A percentile compares a stretch with the other conserved stretches of the same genome.
These are phyloP conservation scores for Acanthoscelides obtectus DNA, from an alignment of 2,888 invertebrate genomes.

Conservation along the genomic window DNA sequence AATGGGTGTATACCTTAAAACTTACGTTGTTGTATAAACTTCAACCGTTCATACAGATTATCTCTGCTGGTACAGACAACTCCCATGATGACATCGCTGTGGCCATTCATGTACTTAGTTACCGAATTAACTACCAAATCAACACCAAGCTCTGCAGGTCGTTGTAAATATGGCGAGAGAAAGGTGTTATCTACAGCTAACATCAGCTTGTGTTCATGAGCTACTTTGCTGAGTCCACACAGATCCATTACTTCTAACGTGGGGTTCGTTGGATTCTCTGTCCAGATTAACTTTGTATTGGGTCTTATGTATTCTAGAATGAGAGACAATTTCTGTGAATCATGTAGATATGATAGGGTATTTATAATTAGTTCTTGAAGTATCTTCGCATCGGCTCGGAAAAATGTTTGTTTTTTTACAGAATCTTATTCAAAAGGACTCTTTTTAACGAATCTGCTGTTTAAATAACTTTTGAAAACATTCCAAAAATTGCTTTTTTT, in stretches of 20 bases:
- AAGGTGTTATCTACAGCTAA: slow-evolving; percentile 93
- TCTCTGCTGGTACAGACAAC: slow-evolving; percentile 73
- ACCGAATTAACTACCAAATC: slow-evolving; percentile 88
- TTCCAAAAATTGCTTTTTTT: no score
- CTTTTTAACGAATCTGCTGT: no score
- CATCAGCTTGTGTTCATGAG: slow-evolving; percentile 58
- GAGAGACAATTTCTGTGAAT: no score
- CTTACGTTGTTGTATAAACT: slow-evolving; percentile 83
- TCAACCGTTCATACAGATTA: slow-evolving; percentile 63
- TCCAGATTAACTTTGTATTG: slow-evolving; percentile 69
- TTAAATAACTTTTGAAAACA: no score
- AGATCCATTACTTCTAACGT: slow-evolving; percentile 86
- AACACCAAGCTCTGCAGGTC: slow-evolving; percentile 84
- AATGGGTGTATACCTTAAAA: no score
- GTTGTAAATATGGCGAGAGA: slow-evolving; percentile 84
- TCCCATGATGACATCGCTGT: slow-evolving; percentile 97
- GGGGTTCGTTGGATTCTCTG: slow-evolving; percentile 95
- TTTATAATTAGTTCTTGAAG: no score
- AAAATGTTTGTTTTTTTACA: no score
- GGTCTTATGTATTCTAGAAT: slow-evolving; percentile 3
- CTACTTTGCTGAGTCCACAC: slow-evolving; percentile 59
- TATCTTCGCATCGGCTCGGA: no score
- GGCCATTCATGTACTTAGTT: slow-evolving; percentile 98
- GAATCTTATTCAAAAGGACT: no score
- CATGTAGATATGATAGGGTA: no score